Base-by-base conservation (phyloP, 2,797 vertebrate species). In the Pipistrellus pipistrellus region DNA sequence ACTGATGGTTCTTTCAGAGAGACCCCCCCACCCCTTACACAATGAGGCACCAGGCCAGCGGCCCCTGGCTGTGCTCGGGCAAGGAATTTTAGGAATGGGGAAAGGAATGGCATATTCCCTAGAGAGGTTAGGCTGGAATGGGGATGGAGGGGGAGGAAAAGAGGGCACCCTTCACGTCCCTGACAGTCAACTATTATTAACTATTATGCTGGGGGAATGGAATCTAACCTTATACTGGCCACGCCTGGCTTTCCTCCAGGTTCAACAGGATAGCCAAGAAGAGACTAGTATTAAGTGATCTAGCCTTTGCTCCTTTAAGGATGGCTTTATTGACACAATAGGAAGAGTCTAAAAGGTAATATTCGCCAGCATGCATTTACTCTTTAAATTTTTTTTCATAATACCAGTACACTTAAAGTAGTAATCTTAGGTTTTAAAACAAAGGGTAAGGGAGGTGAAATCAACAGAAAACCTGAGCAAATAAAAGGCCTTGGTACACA, bases 11-110 rank as follows among this genome's bases (percentile, higher is more conserved):
- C 73, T 88, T 75, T 91, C 84, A 57, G 32, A 82, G 46, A 85
- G 46, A 90, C 48, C 78, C 38, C 41, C 51, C 68, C 23, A 53
- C 46, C 68, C 27, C 46, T 46, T 62, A 69, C 17, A 64, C 11
- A 85, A 77, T 32, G 57, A 81, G 87, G 93, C 78, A 62, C 44
- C 15, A 85, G 87, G 89, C 85, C 68, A 85, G 82, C 69, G 94
- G 96, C 94, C 93, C 91, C 82, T 89, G 88, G 94, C 90, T 95
- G 69, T 78, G 93, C 77, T 94, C 69, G 69, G 64, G 84, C 64
- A 76, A 97, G 90, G 97, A 97, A 97, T 97, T 94, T 90, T 86
- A 97, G 95, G 96, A 97, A 97, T 96, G 93, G 96, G 76, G 87
- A 97, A 93, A 96, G 97, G 89, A 95, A 97, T 96, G 93, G 89